A percentile compares a stretch with the other conserved stretches of the same genome.
phyloP scores from a whole-genome alignment of 2,113 vertebrate species.

The Axis porcinus region DNA sequence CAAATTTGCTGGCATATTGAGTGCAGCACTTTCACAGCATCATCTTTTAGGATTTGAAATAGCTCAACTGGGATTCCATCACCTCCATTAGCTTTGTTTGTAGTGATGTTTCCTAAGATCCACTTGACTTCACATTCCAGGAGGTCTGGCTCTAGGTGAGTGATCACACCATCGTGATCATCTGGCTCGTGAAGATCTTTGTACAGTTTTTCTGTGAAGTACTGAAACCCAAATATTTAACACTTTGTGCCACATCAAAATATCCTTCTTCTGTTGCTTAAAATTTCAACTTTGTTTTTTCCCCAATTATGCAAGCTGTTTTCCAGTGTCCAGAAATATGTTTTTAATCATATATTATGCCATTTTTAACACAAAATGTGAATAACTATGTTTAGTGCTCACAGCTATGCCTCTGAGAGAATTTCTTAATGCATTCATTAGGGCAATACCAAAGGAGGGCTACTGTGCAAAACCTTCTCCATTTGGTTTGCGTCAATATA shows the following conservation, averaged over 20 bases:
- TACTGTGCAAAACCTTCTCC: background rate
- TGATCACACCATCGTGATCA: background rate
- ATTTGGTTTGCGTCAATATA: background rate
- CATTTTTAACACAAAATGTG: background rate
- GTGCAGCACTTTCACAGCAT: background rate
- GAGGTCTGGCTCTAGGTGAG: background rate
- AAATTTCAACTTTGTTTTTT: background rate
- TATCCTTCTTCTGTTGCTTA: background rate
- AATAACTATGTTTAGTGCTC: background rate
- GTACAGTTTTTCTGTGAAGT: background rate
- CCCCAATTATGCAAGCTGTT: background rate
- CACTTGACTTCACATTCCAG: background rate
- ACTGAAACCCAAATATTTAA: background rate
- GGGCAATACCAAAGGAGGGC: background rate
- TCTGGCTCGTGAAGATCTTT: background rate
- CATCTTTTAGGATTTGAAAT: background rate
- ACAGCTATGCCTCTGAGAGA: background rate
- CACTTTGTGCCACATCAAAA: background rate
- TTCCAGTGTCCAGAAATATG: background rate
- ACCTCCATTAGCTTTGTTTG: background rate
- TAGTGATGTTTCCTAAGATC: background rate
- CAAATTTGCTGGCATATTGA: background rate
- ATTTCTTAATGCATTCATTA: background rate
- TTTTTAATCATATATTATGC: background rate
- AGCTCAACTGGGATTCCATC: background rate